phyloP scores from a whole-genome alignment of 2,113 vertebrate species.

The Solea senegalensis region DNA sequence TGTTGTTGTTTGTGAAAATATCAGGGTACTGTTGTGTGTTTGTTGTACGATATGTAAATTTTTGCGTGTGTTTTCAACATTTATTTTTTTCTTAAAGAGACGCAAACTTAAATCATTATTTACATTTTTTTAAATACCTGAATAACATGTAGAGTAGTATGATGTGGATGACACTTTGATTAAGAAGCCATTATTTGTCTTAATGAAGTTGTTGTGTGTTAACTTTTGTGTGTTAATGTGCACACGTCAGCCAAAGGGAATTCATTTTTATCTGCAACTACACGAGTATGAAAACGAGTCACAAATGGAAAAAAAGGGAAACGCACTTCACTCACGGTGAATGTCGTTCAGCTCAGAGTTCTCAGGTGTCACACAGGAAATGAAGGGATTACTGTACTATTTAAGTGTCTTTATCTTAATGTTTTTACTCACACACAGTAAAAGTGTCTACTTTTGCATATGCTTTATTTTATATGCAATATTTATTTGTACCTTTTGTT shows the following conservation, averaged over 20 bases:
- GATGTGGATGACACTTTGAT: constrained; percentile 6
- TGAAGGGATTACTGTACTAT: constrained; percentile 70
- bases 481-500: constrained; percentile 59
- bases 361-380: constrained; percentile 69
- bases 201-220: constrained; percentile 21
- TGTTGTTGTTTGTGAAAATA: constrained; percentile 31
- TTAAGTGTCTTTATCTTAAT: constrained; percentile 55
- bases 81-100: background rate
- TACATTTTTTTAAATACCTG: background rate
- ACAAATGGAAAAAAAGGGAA: constrained; percentile 28
- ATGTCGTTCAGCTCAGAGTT: constrained; percentile 49
- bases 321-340: constrained; percentile 46
- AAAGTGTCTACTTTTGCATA: constrained; percentile 28
- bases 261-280: constrained; percentile 19
- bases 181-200: constrained; percentile 48
- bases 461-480: constrained; percentile 55
- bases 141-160: background rate
- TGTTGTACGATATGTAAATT: constrained; percentile 17
- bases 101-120: background rate
- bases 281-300: constrained; percentile 1
- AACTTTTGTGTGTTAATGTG: constrained; percentile 37
- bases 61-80: constrained; percentile 25
- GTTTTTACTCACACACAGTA: constrained; percentile 12
- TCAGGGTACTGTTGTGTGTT: constrained; percentile 70
- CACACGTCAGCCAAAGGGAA: constrained; percentile 61